Evolutionary conservation across 2,888 invertebrate species (phyloP), one percentile per base, ranked within the genome.

Genomic region (Lydus trimaculatus): DNA sequence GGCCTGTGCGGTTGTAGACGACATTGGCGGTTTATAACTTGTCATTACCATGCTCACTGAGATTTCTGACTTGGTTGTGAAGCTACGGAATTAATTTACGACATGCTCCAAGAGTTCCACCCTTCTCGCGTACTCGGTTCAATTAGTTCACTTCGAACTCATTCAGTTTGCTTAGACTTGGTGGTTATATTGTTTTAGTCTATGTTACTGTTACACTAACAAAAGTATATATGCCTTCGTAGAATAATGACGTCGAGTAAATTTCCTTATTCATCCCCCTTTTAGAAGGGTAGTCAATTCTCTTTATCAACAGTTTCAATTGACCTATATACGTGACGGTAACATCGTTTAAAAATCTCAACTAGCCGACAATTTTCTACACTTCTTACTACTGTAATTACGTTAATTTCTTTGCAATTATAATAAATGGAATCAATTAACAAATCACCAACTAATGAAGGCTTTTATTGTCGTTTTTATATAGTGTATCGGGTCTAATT

Each of bases 1-100:
- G 82, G 81, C 80, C 79, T 77, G 77, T 78, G 82, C 79, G 80
- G 79, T 80, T 76, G 76, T 73, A 78, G 79, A 79, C 80, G 82
- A 82, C 82, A 80, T 81, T 78, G 80, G 81, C 80, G 83, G 83
- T 83, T 83, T 83, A 84, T 84, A 83, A 83, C 83, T 84, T 84
- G 84, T 84, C 84, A 83, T 84, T 84, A 82, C 79, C 83, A 84
- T 81, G 81, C 82, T 80, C 80, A 75, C 79, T 76, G 81, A 82
- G 83, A 83, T 82, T 81, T 81, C 79, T 79, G 76, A 75, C 75
- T 76, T 75, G 77, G 71, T 72, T 75, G 73, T 72, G 70, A n/a
- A 74, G 77, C 76, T 76, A 69, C 69, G 76, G 80, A 80, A 80
- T 81, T 82, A 81, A 81, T 81, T 80, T 80, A 77, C 78, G 80